Base-by-base conservation (phyloP, 2,113 vertebrate genomes). In the Hippocampus barbouri region DNA sequence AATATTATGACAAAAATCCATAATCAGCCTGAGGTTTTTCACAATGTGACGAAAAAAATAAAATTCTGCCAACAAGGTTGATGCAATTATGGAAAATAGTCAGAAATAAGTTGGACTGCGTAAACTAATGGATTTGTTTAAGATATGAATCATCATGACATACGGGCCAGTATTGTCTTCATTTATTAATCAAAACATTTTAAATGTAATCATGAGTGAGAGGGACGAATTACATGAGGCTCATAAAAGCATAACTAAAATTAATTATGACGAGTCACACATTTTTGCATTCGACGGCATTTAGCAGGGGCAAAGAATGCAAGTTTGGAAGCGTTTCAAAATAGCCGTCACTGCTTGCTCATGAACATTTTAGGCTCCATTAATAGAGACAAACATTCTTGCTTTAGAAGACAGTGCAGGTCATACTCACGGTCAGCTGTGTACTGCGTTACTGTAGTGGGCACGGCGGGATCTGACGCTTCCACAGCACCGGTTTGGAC, bases 391-490 rank as follows among this genome's bases (percentile, higher is more conserved):
- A 65, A 45, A 45, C 11, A 12, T 34, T 49, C 10, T 59, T 34
- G n/a, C 23, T 60, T 9, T 53, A 6, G 25, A 3, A 49, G 0
- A 47, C 4, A 21, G 23, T 49, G 45, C 38, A 71, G 23, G 10
- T 5, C 1, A 53, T 83, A 95, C 96, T 97, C 90, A 99, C 97
- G 92, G 81, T 99, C 97, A 12, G 95, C 65, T 14, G 90, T 70
- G 88, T 95, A 96, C 73, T 97, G 95, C 0, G 91, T 83, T 68
- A 92, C 88, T 16, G 93, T 75, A 25, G 88, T 82, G 73, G 85
- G 64, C 47, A 86, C 67, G 15, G 80, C 66, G 14, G 78, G 74
- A 1, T 90, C 70, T 5, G 85, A 78, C 0, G 93, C 94, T 41
- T 93, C 80, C 4, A 91, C 81, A n/a, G 89, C 87, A 0, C 90